Evolutionary conservation across 2,113 vertebrate genomes (phyloP), one percentile per base, ranked within the genome.

Genomic region (Cranoglanis bouderius): DNA sequence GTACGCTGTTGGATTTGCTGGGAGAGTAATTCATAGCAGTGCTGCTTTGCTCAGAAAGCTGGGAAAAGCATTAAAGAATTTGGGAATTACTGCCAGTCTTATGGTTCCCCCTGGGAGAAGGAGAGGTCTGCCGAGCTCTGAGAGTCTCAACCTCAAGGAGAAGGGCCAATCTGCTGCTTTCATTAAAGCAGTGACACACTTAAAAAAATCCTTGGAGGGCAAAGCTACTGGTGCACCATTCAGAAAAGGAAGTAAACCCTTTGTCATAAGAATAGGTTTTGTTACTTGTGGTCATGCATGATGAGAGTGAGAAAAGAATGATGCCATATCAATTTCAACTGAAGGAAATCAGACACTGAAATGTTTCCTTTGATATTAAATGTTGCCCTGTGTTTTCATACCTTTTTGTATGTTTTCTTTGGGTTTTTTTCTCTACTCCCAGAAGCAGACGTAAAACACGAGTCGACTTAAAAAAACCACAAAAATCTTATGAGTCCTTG

Each of bases 41-140:
- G 85, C 63, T 90, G 91, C 88, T 93, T 93, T 90, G 87, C 89
- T 38, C 81, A 19, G 90, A 38, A 91, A 92, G 93, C 94, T 95
- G 95, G 91, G 92, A 92, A 93, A 94, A 86, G 82, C 94, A 95
- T 95, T 94, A 95, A 89, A 92, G 89, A 89, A 91, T 59, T 95
- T 94, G 0, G 97, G 97, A 92, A 96, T 96, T 89, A 97, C 96
- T 95, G 97, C 98, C 96, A 98, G 96, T 94, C 85, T 95, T 97
- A 74, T 53, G 89, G 90, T 97, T 97, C 92, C 96, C 97, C 85
- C 93, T 96, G 92, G 97, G 96, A 0, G 97, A 97, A 91, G 96
- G 97, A 94, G 96, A 97, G 91, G 94, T 97, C 93, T 97, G 97
- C 95, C 97, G 49, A 92, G 90, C 91, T 86, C 80, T 89, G 90